Evolutionary conservation across 2,797 vertebrate species (phyloP), one percentile per base, ranked within the genome.

Genomic region (Cirrhinus molitorella): DNA sequence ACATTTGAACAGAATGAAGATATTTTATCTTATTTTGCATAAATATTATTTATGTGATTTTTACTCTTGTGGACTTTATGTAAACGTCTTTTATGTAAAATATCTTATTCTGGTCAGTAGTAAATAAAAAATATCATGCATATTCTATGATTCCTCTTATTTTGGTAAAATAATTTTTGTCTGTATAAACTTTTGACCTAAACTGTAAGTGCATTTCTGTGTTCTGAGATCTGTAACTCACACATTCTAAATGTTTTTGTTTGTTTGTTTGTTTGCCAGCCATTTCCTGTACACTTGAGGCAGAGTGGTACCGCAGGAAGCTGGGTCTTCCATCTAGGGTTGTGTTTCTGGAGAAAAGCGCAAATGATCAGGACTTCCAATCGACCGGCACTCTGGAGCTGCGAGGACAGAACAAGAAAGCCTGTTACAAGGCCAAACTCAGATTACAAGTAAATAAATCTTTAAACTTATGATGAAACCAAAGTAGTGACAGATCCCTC

Each of bases 291-390:
- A 93, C 89, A 0, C 90, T 99, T 4, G 97, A 98, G 88, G 96
- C 93, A 2, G 98, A 99, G 83, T 94, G 93, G 0, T 93, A 94
- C 65, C 95, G 96, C 89, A 94, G 95, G 87, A 96, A 95, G 88
- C 91, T 93, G 55, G 96, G 96, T 1, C 91, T 97, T 77, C 93
- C 91, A 0, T 95, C 97, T 7, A 94, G 98, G 92, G 96, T 96
- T 13, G 91, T 89, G 45, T 97, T 99, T 91, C 89, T 86, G 83
- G 94, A 94, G 85, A 93, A 90, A 63, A 89, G 86, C 68, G 40
- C 1, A 34, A 34, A 90, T 7, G 93, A 93, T 0, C 91, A 93
- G 6, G 96, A 97, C 76, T 92, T 93, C 79, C 93, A 94, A 87
- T 92, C 94, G 2, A 95, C 92, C 0, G 93, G 94, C 83, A 95